A percentile compares a stretch with the other conserved stretches of the same genome.
phyloP scores from a whole-genome alignment of 2,888 invertebrate genomes.

The Melipona beecheii region DNA sequence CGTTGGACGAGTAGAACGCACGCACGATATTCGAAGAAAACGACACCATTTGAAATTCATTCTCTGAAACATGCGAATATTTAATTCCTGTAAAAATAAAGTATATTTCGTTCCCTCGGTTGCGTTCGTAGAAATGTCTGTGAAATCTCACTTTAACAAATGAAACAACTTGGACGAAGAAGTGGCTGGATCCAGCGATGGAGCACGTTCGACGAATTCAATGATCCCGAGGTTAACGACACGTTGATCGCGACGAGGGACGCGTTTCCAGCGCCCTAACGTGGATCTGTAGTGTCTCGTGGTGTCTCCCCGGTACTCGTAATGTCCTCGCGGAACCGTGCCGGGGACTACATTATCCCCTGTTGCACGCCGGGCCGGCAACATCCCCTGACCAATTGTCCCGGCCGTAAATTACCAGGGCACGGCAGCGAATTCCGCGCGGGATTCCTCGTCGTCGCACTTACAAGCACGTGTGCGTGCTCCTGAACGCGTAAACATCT shows the following conservation, averaged over 20 bases:
- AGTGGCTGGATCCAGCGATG: too few relatives aligned
- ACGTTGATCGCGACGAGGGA: slow-evolving; percentile 15
- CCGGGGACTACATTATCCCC: slow-evolving; percentile 60
- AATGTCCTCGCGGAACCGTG: slow-evolving; percentile 52
- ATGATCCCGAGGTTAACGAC: slow-evolving; percentile 3
- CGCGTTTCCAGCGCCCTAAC: slow-evolving; percentile 9
- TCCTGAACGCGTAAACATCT: slow-evolving; percentile 61
- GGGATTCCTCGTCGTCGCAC: slow-evolving; percentile 61
- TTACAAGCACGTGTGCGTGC: slow-evolving; percentile 68
- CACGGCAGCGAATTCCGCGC: slow-evolving; percentile 57
- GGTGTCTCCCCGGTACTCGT: slow-evolving; percentile 31
- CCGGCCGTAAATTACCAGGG: slow-evolving; percentile 66
- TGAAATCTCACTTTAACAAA: too few relatives aligned
- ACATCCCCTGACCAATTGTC: slow-evolving; percentile 67
- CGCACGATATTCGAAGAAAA: too few relatives aligned
- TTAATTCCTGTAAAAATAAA: too few relatives aligned
- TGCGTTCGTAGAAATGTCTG: too few relatives aligned
- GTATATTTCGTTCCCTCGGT: too few relatives aligned
- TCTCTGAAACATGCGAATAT: too few relatives aligned
- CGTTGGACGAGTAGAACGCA: too few relatives aligned
- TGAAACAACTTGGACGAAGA: too few relatives aligned
- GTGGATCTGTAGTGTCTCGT: slow-evolving; percentile 19
- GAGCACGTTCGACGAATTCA: neutral
- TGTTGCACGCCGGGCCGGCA: slow-evolving; percentile 53
- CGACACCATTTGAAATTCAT: too few relatives aligned